Evolutionary conservation across 2,797 vertebrate species (phyloP).

Genomic region (Limosa lapponica): DNA sequence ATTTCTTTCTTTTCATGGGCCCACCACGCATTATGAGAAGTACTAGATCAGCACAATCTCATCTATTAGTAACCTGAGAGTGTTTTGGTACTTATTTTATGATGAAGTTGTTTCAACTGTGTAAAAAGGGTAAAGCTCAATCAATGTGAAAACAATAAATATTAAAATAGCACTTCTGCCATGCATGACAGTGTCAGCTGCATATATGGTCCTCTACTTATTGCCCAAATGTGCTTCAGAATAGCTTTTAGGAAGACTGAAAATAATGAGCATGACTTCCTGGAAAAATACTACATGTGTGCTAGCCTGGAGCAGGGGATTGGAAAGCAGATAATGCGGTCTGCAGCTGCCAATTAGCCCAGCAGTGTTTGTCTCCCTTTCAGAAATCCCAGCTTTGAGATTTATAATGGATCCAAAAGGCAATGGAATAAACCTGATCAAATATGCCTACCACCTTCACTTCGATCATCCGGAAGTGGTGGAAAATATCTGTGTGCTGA

Average conservation of each 20-base stretch:
- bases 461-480: conserved; percentile 62
- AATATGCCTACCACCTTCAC: conserved; percentile 38
- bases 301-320: not conserved
- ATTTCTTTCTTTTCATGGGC: not conserved
- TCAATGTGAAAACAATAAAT: not conserved
- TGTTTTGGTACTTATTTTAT: not conserved
- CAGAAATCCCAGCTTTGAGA: conserved; percentile 75
- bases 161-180: not conserved
- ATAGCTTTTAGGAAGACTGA: not conserved
- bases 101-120: not conserved
- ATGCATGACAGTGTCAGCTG: not conserved
- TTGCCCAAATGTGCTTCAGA: not conserved
- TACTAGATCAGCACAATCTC: not conserved
- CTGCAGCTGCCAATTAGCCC: not conserved
- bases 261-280: not conserved
- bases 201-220: not conserved
- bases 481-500: conserved; percentile 69
- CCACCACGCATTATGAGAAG: not conserved
- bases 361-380: not conserved
- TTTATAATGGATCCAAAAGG: conserved; percentile 19
- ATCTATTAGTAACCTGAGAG: not conserved
- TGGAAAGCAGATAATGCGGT: not conserved
- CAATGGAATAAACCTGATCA: conserved; percentile 57
- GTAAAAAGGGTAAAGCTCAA: not conserved
- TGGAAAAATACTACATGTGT: not conserved